Evolutionary conservation across 1,140 invertebrate species (phyloP).

Genomic region (Eurosta solidaginis): DNA sequence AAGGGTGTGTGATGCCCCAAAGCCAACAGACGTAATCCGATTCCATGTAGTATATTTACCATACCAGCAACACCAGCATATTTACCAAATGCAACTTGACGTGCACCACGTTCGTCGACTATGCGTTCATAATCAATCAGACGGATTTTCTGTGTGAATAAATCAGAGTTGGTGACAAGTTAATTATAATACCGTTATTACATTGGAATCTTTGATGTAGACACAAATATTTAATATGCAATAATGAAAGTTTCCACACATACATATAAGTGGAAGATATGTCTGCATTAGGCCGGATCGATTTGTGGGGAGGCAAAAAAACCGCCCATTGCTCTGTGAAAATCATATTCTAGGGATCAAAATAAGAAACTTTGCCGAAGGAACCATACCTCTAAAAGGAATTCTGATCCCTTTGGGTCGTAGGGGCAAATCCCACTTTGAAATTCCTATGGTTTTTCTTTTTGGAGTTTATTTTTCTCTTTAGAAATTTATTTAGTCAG

Average conservation of each 20-base stretch:
- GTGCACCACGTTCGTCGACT: conserved; percentile 83
- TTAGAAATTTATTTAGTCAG: too few species aligned
- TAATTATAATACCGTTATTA: conserved; percentile 4
- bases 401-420: too few species aligned
- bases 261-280: not conserved
- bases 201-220: not conserved
- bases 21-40: conserved; percentile 91
- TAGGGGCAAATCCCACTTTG: too few species aligned
- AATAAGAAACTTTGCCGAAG: too few species aligned
- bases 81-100: conserved; percentile 98
- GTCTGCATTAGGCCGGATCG: too few species aligned
- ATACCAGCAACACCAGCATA: conserved; percentile 97
- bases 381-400: too few species aligned
- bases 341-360: too few species aligned
- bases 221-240: not conserved
- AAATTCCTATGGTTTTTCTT: too few species aligned
- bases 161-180: conserved; percentile 4
- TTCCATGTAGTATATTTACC: conserved; percentile 97
- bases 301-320: too few species aligned
- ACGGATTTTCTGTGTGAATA: conserved; percentile 78
- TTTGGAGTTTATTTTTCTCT: too few species aligned
- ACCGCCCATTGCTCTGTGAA: too few species aligned
- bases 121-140: conserved; percentile 98
- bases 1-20: conserved; percentile 98
- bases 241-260: not conserved